Evolutionary conservation across 2,113 vertebrate species (phyloP), one percentile per base, ranked within the genome.

Genomic region (Pollimyrus isidori): DNA sequence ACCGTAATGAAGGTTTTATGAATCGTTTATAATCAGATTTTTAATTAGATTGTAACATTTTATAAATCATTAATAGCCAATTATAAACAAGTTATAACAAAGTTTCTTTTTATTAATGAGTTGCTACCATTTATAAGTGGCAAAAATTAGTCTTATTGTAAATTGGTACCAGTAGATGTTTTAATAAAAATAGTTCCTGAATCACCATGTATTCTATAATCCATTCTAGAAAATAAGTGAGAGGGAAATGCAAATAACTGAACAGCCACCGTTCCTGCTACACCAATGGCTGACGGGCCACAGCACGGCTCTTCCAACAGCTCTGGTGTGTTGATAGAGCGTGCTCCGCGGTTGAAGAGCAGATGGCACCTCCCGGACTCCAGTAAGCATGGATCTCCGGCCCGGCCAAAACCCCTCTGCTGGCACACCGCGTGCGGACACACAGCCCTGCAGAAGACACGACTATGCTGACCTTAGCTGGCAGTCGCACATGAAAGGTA

Each of bases 361-460:
- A 90, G 90, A 90, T 90, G 90, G 90, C 42, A 6, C 49, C 30
- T 46, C 86, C 62, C 80, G 65, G 88, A 82, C 48, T 86, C 90
- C 88, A 86, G 35, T 90, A 86, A 80, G 56, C 88, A 80, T 48
- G 76, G 76, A 85, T 69, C 42, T 58, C 7, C 30, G 19, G n/a
- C 1, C 56, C n/a, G 35, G 88, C 48, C 58, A 52, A 52, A 50
- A 89, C 2, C 23, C 65, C 35, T 23, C 13, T 76, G 48, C 85
- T 73, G 65, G 46, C 84, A 50, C 85, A 15, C 7, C 9, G 15
- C 15, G 62, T 52, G 15, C 35, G 56, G 88, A 87, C 87, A 88
- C 53, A 26, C 58, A 88, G 35, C 11, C 82, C 73, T 11, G n/a
- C 15, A 52, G 13, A 26, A 76, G 49, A 11, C 89, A 90, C 48